phyloP scores from a whole-genome alignment of 1,140 invertebrate genomes.

The Chionoecetes opilio region DNA sequence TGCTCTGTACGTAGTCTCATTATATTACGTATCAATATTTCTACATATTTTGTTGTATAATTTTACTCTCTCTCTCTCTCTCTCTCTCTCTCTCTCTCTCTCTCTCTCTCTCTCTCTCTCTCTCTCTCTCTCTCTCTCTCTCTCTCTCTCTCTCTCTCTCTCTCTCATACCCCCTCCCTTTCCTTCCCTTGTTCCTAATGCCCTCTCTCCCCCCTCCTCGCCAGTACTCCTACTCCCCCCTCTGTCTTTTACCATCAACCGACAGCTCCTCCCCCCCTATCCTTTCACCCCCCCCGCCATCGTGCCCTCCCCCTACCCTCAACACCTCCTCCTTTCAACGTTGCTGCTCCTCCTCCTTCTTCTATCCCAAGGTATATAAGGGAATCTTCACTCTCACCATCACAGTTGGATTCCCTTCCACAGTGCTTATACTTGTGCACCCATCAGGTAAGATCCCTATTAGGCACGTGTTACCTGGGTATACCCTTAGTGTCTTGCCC shows the following conservation, averaged over 20 bases:
- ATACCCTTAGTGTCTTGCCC: not conserved
- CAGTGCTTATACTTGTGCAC: constrained; percentile 44
- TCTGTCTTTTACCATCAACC: not conserved
- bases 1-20: too few species aligned
- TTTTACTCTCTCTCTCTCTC: not conserved
- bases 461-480: too few species aligned
- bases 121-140: constrained; percentile 27
- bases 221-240: not conserved
- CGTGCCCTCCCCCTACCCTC: not conserved
- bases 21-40: not conserved
- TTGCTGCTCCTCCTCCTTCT: not conserved
- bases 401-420: constrained; percentile 45
- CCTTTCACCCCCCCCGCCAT: not conserved
- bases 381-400: not conserved
- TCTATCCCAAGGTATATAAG: constrained; percentile 49
- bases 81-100: constrained; percentile 27
- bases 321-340: not conserved
- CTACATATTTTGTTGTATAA: not conserved
- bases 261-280: not conserved
- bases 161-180: not conserved
- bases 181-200: not conserved
- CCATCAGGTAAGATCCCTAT: constrained; percentile 37
- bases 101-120: constrained; percentile 27
- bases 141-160: constrained; percentile 27
- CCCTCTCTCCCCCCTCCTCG: not conserved